Evolutionary conservation across 2,797 vertebrate species (phyloP).

Genomic region (Glyptemys insculpta): DNA sequence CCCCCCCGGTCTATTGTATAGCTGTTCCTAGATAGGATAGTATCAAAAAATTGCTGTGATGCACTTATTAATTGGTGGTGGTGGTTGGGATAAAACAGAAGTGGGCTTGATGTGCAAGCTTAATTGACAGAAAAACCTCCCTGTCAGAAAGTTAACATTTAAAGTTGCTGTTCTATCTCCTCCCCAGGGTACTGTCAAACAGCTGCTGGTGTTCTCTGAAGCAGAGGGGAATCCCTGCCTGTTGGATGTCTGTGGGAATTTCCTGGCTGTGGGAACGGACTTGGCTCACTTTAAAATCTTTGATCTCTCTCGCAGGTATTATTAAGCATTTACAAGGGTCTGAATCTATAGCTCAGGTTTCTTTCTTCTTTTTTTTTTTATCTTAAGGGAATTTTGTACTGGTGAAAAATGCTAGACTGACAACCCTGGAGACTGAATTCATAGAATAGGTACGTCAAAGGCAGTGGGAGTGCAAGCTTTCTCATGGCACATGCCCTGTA

Average conservation of each 20-base stretch:
- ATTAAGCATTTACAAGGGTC: neutral
- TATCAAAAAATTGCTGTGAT: neutral
- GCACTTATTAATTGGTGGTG: neutral
- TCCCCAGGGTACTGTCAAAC: conserved; percentile 94
- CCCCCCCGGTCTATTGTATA: neutral
- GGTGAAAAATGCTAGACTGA: neutral
- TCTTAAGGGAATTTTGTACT: neutral
- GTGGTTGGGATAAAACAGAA: neutral
- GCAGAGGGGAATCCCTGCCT: conserved; percentile 91
- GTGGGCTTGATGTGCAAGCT: neutral
- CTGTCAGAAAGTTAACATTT: neutral
- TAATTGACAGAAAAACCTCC: neutral
- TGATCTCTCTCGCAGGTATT: conserved; percentile 94
- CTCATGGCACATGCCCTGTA: neutral
- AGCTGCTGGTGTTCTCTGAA: conserved; percentile 92
- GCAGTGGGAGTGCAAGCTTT: neutral
- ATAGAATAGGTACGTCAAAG: neutral
- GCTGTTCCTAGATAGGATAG: neutral
- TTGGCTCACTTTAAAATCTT: conserved; percentile 91
- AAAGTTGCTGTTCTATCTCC: neutral
- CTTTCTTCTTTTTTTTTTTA: accelerated
- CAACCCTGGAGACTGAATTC: neutral
- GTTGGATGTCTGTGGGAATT: conserved; percentile 90
- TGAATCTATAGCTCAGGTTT: neutral
- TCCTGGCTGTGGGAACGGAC: conserved; percentile 93